Evolutionary conservation across 2,888 invertebrate species (phyloP), one percentile per base, ranked within the genome.

Genomic region (Eilema caniola): DNA sequence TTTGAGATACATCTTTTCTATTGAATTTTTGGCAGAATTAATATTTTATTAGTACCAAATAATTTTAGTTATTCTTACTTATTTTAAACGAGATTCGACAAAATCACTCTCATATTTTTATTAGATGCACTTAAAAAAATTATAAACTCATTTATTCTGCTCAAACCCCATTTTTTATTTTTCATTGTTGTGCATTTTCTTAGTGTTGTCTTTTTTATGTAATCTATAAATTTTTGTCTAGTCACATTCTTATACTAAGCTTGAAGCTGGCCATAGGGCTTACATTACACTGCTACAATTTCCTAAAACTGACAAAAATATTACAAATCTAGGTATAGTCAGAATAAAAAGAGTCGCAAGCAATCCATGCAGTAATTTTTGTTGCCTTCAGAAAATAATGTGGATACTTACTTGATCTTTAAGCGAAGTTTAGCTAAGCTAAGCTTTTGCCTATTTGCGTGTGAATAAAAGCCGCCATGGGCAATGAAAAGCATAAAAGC

Each of bases 71-170:
- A 41, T 64, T 47, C 12, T n/a, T 64, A 41, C 53, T 37, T 4
- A 59, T 69, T 53, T 75, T 69, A 78, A 65, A 73, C 28, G 0
- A 62, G 41, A 72, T 61, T 74, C 72, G 61, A 72, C 16, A 33
- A 33, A 37, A 37, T 66, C 76, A 82, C 81, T 47, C 37, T 63
- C 12, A 71, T 66, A 65, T 57, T 78, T 77, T 84, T 71, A 23
- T 74, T 83, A 80, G 75, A 67, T 76, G 83, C 84, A 85, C 84
- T 85, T 84, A 86, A 83, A 81, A 83, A 80, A 75, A 86, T 85
- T 84, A 89, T 89, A 83, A 92, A 93, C 95, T 95, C 95, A 94
- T 95, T 93, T 90, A 92, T 89, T 95, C 95, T 95, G 94, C 93
- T 92, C 90, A 89, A 92, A 93, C 94, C 95, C 93, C 94, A 93